Conservation (phyloP, 2,888 invertebrate species). For the Elmis aenea region DNA sequence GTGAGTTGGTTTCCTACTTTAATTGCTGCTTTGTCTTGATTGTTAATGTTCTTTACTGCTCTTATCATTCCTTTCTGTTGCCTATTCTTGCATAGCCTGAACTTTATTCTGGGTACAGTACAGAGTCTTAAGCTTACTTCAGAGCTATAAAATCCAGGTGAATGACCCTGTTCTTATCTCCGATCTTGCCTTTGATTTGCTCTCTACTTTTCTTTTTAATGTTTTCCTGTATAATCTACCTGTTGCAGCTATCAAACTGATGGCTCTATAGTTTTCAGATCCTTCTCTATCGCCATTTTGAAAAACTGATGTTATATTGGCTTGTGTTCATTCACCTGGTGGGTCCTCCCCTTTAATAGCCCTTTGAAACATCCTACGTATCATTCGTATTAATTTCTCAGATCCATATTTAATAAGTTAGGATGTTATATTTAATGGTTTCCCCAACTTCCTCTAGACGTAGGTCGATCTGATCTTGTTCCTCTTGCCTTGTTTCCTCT, state of each 20-base stretch:
- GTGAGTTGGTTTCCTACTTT: neutral
- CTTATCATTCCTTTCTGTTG: neutral
- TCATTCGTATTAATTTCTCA: slow-evolving; percentile 7
- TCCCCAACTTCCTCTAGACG: too few relatives aligned
- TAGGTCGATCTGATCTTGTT: too few relatives aligned
- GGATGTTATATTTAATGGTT: slow-evolving; percentile 1
- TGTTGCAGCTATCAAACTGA: slow-evolving; percentile 3
- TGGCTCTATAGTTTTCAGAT: slow-evolving; percentile 4
- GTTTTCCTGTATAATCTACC: slow-evolving; percentile 6
- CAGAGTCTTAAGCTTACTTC: slow-evolving; percentile 2
- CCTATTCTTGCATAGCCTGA: neutral
- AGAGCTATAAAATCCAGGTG: slow-evolving; percentile 1
- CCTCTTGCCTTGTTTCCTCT: too few relatives aligned
- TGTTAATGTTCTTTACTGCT: neutral
- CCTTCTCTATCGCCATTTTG: slow-evolving; percentile 6
- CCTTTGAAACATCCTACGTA: slow-evolving; percentile 7
- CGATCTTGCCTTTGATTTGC: slow-evolving; percentile 2
- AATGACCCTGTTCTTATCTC: slow-evolving; percentile 1
- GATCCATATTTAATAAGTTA: slow-evolving; percentile 9
- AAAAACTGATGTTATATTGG: slow-evolving; percentile 7
- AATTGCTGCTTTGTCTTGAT: neutral
- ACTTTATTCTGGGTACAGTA: neutral
- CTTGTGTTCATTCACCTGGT: slow-evolving; percentile 6
- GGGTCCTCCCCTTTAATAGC: slow-evolving; percentile 6
- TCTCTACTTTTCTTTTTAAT: slow-evolving; percentile 3